These are phyloP conservation scores for Choloepus didactylus DNA, from an alignment of 2,797 vertebrate genomes.

Conservation along the genomic window DNA sequence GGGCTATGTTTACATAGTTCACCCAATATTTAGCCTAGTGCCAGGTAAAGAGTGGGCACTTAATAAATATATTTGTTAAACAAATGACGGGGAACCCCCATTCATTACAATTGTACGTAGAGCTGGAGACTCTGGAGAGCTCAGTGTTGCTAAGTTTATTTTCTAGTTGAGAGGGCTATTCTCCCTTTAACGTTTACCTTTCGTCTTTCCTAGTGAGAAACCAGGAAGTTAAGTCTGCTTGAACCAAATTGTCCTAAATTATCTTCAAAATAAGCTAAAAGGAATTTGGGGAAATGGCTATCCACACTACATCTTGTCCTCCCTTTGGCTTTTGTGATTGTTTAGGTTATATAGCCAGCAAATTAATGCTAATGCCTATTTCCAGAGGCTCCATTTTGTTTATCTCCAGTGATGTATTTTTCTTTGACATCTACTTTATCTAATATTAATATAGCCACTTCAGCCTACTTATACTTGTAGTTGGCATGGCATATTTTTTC, in stretches of 20 bases:
- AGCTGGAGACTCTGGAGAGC: neutral
- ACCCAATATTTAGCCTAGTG: neutral
- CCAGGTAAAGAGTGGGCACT: neutral
- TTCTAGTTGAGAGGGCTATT: neutral
- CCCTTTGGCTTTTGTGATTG: neutral
- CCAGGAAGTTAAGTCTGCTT: neutral
- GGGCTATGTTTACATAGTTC: neutral
- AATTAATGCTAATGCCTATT: neutral
- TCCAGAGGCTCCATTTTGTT: neutral
- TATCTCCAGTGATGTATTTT: neutral
- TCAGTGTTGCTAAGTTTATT: neutral
- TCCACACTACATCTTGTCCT: neutral
- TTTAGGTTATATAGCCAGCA: neutral
- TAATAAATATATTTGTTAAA: constrained; percentile 20
- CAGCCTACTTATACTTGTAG: neutral
- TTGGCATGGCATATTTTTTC: neutral
- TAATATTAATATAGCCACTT: neutral
- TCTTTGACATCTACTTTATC: neutral
- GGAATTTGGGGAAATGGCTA: neutral
- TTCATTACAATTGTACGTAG: neutral
- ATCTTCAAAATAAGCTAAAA: neutral
- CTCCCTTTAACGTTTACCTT: neutral
- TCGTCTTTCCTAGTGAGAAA: neutral
- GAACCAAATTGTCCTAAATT: constrained; percentile 30
- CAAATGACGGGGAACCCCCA: neutral